Percentiles rank a stretch among this genome's conserved stretches.
Conservation (phyloP, 2,888 invertebrate species). For the Anodontia alba region DNA sequence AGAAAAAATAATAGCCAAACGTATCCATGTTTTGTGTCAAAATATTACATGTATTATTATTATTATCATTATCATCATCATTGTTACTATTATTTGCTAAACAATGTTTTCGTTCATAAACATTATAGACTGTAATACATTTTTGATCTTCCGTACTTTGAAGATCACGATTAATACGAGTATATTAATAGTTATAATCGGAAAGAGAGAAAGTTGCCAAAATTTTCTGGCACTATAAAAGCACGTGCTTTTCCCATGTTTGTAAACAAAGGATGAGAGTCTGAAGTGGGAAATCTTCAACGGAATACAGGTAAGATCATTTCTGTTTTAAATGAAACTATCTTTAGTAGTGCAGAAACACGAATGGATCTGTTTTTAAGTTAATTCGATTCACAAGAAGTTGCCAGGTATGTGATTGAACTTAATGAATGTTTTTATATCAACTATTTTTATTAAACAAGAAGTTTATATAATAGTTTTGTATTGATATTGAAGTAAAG, state of each 20-base stretch:
- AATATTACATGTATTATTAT: too few species aligned
- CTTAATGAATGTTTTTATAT: too few species aligned
- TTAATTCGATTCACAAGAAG: neutral
- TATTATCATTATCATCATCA: too few species aligned
- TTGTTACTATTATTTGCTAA: too few species aligned
- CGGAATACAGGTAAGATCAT: neutral
- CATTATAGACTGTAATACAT: too few species aligned
- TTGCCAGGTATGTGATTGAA: neutral
- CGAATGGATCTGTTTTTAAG: neutral
- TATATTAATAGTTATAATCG: constrained; percentile 12
- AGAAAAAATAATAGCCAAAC: too few species aligned
- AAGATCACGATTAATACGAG: constrained; percentile 7
- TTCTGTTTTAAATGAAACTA: neutral
- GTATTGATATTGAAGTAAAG: neutral
- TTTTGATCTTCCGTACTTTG: neutral
- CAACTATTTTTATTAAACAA: neutral
- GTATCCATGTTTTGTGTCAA: too few species aligned
- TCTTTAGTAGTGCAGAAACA: neutral
- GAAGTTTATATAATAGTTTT: neutral
- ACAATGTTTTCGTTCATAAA: too few species aligned
- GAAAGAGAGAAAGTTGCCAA: constrained; percentile 8
- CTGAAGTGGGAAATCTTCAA: neutral
- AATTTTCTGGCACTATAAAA: neutral
- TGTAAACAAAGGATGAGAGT: neutral
- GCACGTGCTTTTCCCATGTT: constrained; percentile 1